Conservation (phyloP, 2,797 vertebrate species). For the Catharus ustulatus region DNA sequence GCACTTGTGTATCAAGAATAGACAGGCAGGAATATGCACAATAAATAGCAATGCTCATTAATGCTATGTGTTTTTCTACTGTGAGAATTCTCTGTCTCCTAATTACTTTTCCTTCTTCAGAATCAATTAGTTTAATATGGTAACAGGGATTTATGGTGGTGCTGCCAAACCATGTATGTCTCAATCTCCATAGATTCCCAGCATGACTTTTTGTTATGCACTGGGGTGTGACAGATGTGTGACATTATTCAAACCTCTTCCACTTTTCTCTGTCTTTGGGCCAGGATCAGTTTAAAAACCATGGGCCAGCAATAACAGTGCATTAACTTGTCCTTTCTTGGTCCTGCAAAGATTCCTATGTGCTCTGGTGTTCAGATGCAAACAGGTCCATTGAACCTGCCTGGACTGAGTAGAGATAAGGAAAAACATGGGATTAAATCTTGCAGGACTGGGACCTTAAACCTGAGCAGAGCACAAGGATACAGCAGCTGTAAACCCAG, state of each 20-base stretch:
- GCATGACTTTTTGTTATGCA: not conserved
- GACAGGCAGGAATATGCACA: not conserved
- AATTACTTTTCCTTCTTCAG: conserved; percentile 40
- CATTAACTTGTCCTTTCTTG: not conserved
- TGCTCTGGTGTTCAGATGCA: not conserved
- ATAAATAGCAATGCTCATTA: not conserved
- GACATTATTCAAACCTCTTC: conserved; percentile 23
- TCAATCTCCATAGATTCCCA: not conserved
- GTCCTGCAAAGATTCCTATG: not conserved
- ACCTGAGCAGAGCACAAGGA: not conserved
- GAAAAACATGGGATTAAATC: not conserved
- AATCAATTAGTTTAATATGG: conserved; percentile 21
- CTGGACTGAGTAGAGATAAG: not conserved
- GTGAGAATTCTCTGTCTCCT: not conserved
- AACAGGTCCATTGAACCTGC: not conserved
- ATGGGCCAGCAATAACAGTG: not conserved
- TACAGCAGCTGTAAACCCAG: not conserved
- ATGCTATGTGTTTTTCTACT: not conserved
- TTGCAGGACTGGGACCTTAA: not conserved
- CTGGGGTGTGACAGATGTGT: conserved; percentile 45
- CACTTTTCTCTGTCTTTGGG: not conserved
- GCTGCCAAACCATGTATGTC: conserved; percentile 34
- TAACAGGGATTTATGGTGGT: conserved; percentile 16
- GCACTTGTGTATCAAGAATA: not conserved
- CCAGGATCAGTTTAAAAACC: not conserved